Percentiles rank a stretch among this genome's conserved stretches.
Evolutionary conservation across 1,140 invertebrate genomes (phyloP).

Genomic region (Parapsyche elsis): DNA sequence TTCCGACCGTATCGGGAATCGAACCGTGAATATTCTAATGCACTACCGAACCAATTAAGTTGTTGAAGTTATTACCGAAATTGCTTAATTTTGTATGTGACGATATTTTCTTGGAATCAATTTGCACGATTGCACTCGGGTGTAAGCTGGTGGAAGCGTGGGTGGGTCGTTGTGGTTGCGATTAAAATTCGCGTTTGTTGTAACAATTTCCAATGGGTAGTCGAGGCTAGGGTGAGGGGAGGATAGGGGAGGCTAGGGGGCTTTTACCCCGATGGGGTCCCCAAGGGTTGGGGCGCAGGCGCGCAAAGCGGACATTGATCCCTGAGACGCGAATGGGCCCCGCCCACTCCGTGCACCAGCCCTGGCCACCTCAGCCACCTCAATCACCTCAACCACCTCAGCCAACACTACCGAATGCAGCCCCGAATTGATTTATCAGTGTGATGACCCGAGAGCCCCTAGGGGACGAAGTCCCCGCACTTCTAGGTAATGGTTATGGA

Average conservation of each 20-base stretch:
- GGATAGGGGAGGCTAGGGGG: slow-evolving; percentile 6
- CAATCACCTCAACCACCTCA: too few species aligned
- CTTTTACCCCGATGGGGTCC: neutral
- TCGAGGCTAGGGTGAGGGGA: neutral
- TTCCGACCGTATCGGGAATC: too few species aligned
- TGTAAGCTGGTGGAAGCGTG: neutral
- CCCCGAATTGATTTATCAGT: slow-evolving; percentile 33
- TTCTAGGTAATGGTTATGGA: slow-evolving; percentile 21
- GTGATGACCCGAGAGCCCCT: slow-evolving; percentile 7
- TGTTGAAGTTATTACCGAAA: too few species aligned
- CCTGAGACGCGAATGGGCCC: slow-evolving; percentile 13
- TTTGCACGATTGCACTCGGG: too few species aligned
- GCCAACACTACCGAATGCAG: slow-evolving; percentile 18
- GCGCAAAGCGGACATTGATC: slow-evolving; percentile 34
- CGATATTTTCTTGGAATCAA: too few species aligned
- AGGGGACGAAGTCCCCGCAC: slow-evolving; percentile 4
- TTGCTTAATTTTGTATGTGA: too few species aligned
- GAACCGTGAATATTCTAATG: too few species aligned
- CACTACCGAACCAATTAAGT: too few species aligned
- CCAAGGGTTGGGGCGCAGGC: slow-evolving; percentile 8
- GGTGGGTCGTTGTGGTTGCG: neutral
- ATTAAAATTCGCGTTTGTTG: slow-evolving; percentile 37
- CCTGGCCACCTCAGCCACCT: slow-evolving; percentile 1
- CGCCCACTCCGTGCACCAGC: slow-evolving; percentile 20
- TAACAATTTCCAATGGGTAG: slow-evolving; percentile 15